Conservation (phyloP, 2,797 vertebrate genomes). For the Eleutherodactylus coqui region DNA sequence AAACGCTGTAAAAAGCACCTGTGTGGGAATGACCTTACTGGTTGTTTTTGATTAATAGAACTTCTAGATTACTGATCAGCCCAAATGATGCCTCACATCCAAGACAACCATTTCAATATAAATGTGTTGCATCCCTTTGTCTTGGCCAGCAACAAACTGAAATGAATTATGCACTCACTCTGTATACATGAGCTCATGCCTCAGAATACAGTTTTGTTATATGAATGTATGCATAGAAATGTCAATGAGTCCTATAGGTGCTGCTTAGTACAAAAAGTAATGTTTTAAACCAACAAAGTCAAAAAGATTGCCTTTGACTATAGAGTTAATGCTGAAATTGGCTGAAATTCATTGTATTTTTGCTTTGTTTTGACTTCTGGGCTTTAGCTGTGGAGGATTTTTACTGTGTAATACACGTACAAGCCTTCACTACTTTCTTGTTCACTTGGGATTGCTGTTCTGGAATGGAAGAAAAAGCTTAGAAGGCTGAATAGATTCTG, state of each 20-base stretch:
- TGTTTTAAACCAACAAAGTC: background rate
- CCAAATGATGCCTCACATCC: background rate
- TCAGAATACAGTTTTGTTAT: background rate
- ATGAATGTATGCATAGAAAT: background rate
- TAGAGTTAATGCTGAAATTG: background rate
- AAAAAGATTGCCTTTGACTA: background rate
- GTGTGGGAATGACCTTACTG: too few relatives aligned
- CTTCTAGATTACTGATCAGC: background rate
- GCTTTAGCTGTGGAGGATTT: background rate
- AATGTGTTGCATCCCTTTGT: background rate
- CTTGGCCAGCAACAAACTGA: background rate
- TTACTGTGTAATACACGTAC: conserved; percentile 39
- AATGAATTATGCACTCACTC: background rate
- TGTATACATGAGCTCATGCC: background rate
- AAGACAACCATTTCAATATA: background rate
- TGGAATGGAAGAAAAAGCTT: conserved; percentile 65
- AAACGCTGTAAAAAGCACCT: too few relatives aligned
- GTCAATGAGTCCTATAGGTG: background rate
- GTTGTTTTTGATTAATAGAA: background rate
- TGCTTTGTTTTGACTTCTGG: background rate
- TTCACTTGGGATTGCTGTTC: conserved; percentile 66
- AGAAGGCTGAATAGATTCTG: conserved; percentile 67
- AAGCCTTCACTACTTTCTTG: conserved; percentile 51
- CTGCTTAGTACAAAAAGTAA: background rate
- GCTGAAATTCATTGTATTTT: background rate